phyloP scores from a whole-genome alignment of 2,113 vertebrate species.

The Orycteropus afer region DNA sequence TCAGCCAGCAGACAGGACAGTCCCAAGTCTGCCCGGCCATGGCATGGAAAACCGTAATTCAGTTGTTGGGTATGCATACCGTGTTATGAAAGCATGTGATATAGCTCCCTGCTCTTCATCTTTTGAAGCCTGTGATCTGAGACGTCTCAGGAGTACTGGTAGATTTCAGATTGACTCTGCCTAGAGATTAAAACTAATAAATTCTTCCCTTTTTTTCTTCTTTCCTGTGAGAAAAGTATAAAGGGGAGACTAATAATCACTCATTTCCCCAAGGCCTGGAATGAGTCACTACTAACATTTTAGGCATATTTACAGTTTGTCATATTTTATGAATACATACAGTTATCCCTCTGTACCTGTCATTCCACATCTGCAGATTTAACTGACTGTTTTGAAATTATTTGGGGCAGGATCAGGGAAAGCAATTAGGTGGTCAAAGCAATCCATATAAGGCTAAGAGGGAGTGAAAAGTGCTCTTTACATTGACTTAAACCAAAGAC shows the following conservation, averaged over 20 bases:
- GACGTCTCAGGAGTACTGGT: not conserved
- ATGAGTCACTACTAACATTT: conserved; percentile 22
- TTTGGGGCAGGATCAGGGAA: not conserved
- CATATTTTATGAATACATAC: not conserved
- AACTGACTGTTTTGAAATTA: not conserved
- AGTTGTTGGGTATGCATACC: not conserved
- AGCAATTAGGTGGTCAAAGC: too few relatives aligned
- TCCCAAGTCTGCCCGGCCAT: not conserved
- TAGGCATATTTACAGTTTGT: not conserved
- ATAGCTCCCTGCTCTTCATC: not conserved
- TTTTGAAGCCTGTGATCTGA: not conserved
- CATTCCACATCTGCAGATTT: not conserved
- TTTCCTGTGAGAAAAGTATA: conserved; percentile 1
- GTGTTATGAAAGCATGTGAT: not conserved
- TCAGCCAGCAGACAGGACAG: not conserved
- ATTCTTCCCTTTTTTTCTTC: not conserved
- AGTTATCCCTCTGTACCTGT: not conserved
- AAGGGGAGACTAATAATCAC: not conserved
- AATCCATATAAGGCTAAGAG: too few relatives aligned
- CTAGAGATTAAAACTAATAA: not conserved
- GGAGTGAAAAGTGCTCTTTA: too few relatives aligned
- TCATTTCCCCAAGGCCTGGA: conserved; percentile 1
- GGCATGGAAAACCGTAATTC: not conserved
- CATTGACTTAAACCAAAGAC: too few relatives aligned
- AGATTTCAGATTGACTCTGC: not conserved